These are phyloP conservation scores for Cyrtorhinus lividipennis DNA, from an alignment of 1,140 invertebrate species.

Conservation along the genomic window DNA sequence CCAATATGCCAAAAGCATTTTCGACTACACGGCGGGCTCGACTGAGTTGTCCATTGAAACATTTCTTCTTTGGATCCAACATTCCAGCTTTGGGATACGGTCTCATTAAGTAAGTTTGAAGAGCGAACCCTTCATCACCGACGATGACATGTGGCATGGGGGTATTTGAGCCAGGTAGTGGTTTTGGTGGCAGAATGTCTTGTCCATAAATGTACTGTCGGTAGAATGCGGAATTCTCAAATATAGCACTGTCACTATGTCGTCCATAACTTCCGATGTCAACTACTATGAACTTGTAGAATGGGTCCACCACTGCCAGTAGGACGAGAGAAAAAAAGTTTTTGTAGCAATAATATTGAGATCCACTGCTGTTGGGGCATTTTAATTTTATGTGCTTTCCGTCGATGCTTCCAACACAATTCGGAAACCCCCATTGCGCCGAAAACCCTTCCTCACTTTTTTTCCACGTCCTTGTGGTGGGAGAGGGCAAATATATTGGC, in stretches of 20 bases:
- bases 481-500: conserved; percentile 21
- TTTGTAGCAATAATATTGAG: conserved; percentile 32
- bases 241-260: background rate
- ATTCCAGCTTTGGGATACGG: too few species aligned
- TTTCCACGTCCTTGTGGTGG: conserved; percentile 26
- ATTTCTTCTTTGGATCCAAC: too few species aligned
- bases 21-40: too few species aligned
- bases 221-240: background rate
- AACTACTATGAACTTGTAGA: conserved; percentile 31
- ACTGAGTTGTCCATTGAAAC: too few species aligned
- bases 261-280: conserved; percentile 31
- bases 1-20: too few species aligned
- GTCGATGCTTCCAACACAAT: conserved; percentile 31
- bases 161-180: background rate
- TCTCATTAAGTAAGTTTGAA: background rate
- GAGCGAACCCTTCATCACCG: background rate
- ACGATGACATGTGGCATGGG: background rate
- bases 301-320: conserved; percentile 29
- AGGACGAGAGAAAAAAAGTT: conserved; percentile 30
- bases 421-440: conserved; percentile 28
- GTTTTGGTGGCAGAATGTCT: background rate
- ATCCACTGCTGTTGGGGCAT: conserved; percentile 29
- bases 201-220: background rate
- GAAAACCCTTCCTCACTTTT: conserved; percentile 25
- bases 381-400: conserved; percentile 33